phyloP scores from a whole-genome alignment of 2,888 invertebrate genomes.

The Xiphydria camelus region DNA sequence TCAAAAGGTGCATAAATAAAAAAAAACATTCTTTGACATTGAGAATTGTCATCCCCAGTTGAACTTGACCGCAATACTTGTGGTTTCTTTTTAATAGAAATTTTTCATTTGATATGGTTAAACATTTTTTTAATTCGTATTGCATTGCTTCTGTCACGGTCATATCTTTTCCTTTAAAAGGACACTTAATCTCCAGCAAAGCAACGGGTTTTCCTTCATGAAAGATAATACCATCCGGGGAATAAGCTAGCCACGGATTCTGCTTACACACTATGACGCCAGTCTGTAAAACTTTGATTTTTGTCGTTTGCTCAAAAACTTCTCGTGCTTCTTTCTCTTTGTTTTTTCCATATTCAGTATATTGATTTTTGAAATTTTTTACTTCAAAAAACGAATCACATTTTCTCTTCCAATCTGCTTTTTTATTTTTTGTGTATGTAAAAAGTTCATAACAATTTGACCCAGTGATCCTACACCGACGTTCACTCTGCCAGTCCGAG shows the following conservation, averaged over 20 bases:
- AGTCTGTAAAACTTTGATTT: conserved; percentile 20
- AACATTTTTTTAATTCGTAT: conserved; percentile 16
- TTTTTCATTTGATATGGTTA: conserved; percentile 6
- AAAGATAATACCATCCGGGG: conserved; percentile 31
- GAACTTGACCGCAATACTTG: conserved; percentile 21
- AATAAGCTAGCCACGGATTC: conserved; percentile 32
- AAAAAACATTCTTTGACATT: conserved; percentile 15
- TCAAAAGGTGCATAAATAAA: conserved; percentile 17
- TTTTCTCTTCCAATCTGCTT: conserved; percentile 27
- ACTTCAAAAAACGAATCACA: conserved; percentile 13
- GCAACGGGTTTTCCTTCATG: conserved; percentile 21
- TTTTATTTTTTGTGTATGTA: conserved; percentile 28
- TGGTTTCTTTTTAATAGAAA: conserved; percentile 17
- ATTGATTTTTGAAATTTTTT: conserved; percentile 20
- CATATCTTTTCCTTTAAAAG: conserved; percentile 24
- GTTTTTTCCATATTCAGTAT: conserved; percentile 24
- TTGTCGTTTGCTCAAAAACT: conserved; percentile 11
- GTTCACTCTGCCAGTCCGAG: conserved; percentile 19
- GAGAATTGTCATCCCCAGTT: conserved; percentile 20
- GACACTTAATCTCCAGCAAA: conserved; percentile 37
- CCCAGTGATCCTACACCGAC: conserved; percentile 23
- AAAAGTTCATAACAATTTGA: conserved; percentile 27
- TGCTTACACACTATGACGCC: conserved; percentile 24
- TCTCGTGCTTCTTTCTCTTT: conserved; percentile 23
- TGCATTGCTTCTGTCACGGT: conserved; percentile 10